Conservation (phyloP, 2,113 vertebrate species). For the Malurus cyaneus region DNA sequence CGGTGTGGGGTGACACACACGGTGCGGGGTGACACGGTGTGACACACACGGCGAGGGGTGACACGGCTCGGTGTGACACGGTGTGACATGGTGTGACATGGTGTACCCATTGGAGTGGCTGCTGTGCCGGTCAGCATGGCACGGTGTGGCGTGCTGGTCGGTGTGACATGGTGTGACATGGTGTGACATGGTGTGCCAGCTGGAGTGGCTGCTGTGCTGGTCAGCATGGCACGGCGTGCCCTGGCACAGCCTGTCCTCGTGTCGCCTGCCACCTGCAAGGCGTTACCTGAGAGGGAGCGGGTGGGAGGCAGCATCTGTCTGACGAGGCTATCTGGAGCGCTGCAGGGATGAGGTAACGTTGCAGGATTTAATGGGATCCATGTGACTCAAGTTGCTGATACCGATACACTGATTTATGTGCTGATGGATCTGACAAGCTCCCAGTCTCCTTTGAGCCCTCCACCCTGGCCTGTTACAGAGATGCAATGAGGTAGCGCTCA, state of each 20-base stretch:
- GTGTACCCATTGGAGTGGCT: no score
- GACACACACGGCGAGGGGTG: no score
- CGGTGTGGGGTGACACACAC: no score
- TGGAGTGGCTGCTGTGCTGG: not conserved
- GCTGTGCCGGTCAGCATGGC: no score
- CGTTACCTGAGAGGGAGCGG: accelerated
- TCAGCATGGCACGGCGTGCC: not conserved
- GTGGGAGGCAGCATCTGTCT: not conserved
- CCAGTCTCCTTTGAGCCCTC: not conserved
- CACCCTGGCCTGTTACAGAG: accelerated
- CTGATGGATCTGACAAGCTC: not conserved
- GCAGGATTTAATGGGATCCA: not conserved
- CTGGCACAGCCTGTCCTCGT: accelerated
- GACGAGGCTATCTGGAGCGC: accelerated
- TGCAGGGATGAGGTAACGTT: not conserved
- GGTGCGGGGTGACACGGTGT: no score
- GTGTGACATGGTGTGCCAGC: not conserved
- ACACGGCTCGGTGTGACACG: no score
- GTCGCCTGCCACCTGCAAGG: not conserved
- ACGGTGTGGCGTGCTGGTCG: not conserved
- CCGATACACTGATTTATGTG: not conserved
- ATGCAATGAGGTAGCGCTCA: not conserved
- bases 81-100: no score
- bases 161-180: not conserved
- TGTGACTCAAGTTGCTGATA: not conserved